Conservation (phyloP, 2,797 vertebrate species). For the Spinibarbus caldwelli region DNA sequence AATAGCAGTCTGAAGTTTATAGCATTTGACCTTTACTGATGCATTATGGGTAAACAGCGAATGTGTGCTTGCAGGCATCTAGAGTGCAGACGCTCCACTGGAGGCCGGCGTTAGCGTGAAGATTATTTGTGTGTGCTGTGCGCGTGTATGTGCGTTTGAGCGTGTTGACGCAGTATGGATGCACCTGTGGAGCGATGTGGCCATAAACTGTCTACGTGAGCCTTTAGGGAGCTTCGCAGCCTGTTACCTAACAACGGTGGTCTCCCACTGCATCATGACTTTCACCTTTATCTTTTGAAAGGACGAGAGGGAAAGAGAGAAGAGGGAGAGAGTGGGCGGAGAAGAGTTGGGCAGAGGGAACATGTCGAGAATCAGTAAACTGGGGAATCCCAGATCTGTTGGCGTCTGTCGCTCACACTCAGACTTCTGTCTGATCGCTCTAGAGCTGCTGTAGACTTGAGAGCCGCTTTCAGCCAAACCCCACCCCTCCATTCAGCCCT, state of each 20-base stretch:
- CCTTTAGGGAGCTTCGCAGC: slow-evolving; percentile 68
- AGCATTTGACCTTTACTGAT: slow-evolving; percentile 39
- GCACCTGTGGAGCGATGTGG: slow-evolving; percentile 58
- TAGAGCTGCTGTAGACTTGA: neutral
- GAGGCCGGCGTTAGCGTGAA: neutral
- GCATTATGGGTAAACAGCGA: slow-evolving; percentile 38
- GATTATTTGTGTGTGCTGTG: neutral
- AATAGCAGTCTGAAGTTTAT: slow-evolving; percentile 34
- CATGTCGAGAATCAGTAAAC: slow-evolving; percentile 47
- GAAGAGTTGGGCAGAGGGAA: slow-evolving; percentile 4
- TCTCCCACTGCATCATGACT: slow-evolving; percentile 60
- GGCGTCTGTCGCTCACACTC: slow-evolving; percentile 17
- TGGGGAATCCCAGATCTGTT: slow-evolving; percentile 44
- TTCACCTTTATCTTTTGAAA: slow-evolving; percentile 63
- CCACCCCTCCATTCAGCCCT: neutral
- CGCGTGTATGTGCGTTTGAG: neutral
- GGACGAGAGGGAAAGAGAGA: slow-evolving; percentile 28
- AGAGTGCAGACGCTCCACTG: neutral
- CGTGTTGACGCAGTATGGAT: slow-evolving; percentile 7
- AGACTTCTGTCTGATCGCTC: neutral
- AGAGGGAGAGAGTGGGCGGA: slow-evolving; percentile 30
- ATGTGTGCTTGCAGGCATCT: slow-evolving; percentile 27
- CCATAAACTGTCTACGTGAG: slow-evolving; percentile 64
- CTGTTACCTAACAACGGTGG: slow-evolving; percentile 78
- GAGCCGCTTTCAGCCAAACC: neutral